Conservation (phyloP, 2,797 vertebrate species). For the Enoplosus armatus region DNA sequence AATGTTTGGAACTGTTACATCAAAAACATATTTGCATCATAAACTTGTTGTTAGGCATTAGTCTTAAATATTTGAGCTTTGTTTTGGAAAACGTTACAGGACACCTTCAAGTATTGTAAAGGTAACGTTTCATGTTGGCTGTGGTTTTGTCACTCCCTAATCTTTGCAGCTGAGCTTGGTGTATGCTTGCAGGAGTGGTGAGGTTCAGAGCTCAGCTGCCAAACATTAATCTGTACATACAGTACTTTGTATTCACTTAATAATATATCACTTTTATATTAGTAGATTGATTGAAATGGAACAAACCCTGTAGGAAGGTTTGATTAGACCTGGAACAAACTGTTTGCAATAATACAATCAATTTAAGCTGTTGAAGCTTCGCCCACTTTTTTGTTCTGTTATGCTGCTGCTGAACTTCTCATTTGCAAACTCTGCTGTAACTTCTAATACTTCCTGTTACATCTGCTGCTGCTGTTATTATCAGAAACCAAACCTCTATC, state of each 20-base stretch:
- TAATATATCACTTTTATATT: neutral
- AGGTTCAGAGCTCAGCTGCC: neutral
- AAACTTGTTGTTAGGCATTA: neutral
- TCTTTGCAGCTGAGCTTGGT: conserved; percentile 2
- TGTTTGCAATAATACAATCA: neutral
- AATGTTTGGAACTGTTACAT: neutral
- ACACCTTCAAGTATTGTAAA: neutral
- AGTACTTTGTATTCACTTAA: neutral
- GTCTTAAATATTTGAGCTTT: neutral
- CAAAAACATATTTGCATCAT: neutral
- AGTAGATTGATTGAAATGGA: neutral
- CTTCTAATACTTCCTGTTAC: neutral
- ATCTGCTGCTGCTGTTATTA: neutral
- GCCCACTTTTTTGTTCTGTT: neutral
- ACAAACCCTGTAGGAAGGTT: neutral
- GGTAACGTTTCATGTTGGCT: neutral
- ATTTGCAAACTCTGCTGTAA: conserved; percentile 2
- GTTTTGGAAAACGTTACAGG: neutral
- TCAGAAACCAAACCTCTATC: neutral
- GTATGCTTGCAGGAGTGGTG: neutral
- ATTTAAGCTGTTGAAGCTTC: conserved; percentile 1
- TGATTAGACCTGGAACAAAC: neutral
- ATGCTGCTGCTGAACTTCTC: neutral
- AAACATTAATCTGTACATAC: neutral
- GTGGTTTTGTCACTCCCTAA: neutral